Evolutionary conservation across 2,113 vertebrate genomes (phyloP).

Genomic region (Hyla sarda): DNA sequence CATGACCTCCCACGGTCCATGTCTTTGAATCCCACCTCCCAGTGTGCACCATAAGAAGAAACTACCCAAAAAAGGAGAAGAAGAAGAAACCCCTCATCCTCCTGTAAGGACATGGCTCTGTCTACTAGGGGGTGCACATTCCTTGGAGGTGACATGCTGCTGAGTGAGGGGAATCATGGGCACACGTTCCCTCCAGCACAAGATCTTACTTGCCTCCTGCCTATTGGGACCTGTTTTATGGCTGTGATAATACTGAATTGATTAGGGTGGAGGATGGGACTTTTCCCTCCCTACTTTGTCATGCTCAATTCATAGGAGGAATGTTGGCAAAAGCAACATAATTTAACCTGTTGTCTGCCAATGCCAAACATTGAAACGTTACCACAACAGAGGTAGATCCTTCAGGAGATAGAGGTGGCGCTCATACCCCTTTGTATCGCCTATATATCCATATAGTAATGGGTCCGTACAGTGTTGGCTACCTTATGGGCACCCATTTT

Average conservation of each 20-base stretch:
- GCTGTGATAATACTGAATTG: slow-evolving; percentile 50
- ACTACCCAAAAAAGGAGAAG: not conserved
- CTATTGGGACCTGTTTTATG: slow-evolving; percentile 37
- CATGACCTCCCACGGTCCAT: no score
- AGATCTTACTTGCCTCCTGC: slow-evolving; percentile 39
- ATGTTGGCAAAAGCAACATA: slow-evolving; percentile 42
- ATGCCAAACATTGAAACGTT: not conserved
- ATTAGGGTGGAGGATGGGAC: slow-evolving; percentile 41
- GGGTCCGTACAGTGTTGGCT: not conserved
- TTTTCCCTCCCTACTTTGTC: slow-evolving; percentile 7
- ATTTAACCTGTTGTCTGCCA: slow-evolving; percentile 1
- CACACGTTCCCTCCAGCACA: slow-evolving; percentile 35
- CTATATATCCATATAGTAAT: no score
- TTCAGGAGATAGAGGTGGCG: not conserved
- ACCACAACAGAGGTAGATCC: not conserved
- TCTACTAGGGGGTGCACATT: slow-evolving; percentile 7
- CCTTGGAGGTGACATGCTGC: slow-evolving; percentile 14
- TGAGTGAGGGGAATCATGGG: slow-evolving; percentile 4
- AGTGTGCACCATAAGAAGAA: not conserved
- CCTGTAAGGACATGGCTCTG: not conserved
- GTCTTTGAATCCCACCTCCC: no score
- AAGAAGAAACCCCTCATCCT: not conserved
- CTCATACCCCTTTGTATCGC: not conserved
- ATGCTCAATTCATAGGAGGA: slow-evolving; percentile 47
- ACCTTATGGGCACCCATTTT: not conserved